Evolutionary conservation across 2,797 vertebrate species (phyloP).

Genomic region (Ceryle rudis): DNA sequence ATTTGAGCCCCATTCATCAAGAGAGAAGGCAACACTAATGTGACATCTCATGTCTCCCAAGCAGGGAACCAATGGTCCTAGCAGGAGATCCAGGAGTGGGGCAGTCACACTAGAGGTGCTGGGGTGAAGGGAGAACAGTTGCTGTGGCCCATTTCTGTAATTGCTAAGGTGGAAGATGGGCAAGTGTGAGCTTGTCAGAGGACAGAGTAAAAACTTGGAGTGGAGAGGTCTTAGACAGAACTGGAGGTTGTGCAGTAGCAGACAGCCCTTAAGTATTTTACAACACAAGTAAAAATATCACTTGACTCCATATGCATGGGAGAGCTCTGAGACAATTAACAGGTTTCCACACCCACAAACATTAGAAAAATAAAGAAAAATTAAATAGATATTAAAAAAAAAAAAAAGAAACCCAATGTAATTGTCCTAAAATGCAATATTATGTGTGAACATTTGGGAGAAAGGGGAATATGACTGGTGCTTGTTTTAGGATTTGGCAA

Average conservation of each 20-base stretch:
- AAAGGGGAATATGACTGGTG: not conserved
- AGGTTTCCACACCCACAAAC: not conserved
- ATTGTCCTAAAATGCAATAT: not conserved
- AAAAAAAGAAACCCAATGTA: not conserved
- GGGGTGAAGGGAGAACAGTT: not conserved
- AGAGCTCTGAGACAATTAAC: not conserved
- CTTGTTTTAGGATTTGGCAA: not conserved
- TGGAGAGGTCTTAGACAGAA: not conserved
- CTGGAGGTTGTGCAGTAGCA: not conserved
- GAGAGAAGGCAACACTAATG: not conserved
- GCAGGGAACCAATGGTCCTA: not conserved
- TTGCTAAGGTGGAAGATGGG: not conserved
- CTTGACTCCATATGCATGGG: not conserved
- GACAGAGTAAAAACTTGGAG: not conserved
- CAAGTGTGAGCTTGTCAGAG: not conserved
- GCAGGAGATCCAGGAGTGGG: not conserved
- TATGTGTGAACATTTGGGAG: not conserved
- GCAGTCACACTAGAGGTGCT: not conserved
- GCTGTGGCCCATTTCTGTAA: not conserved
- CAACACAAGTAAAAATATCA: not conserved
- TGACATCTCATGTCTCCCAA: not conserved
- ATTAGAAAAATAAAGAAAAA: not conserved
- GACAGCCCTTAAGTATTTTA: not conserved
- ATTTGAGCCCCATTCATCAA: not conserved
- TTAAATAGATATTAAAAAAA: not conserved